Conservation (phyloP, 2,888 invertebrate genomes). For the Apamea anceps region DNA sequence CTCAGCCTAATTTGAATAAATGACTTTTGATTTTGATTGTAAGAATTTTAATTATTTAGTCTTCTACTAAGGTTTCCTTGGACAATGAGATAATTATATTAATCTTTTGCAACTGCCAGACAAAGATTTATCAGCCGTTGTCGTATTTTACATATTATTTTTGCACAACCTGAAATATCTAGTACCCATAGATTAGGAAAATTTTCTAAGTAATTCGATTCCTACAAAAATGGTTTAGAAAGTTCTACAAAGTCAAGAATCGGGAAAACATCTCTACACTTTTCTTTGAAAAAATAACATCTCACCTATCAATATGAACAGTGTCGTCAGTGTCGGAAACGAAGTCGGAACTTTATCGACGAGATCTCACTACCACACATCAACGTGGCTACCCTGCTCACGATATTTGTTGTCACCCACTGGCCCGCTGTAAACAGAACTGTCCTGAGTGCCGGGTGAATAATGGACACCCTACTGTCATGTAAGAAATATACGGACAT, state of each 20-base stretch:
- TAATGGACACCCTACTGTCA: slow-evolving; percentile 65
- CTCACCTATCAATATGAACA: slow-evolving; percentile 14
- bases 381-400: slow-evolving; percentile 67
- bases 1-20: not conserved
- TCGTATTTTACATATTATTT: not conserved
- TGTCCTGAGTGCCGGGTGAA: slow-evolving; percentile 61
- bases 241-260: not conserved
- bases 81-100: not conserved
- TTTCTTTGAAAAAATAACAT: slow-evolving; percentile 4
- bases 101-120: not conserved
- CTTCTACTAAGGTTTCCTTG: not conserved
- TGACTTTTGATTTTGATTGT: not conserved
- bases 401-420: slow-evolving; percentile 64
- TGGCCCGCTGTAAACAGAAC: slow-evolving; percentile 52
- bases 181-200: not conserved
- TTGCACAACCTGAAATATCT: not conserved
- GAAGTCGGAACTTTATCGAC: slow-evolving; percentile 45
- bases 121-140: not conserved
- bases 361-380: slow-evolving; percentile 43
- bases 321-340: slow-evolving; percentile 21
- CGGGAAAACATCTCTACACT: too few species aligned
- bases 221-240: not conserved
- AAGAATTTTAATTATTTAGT: not conserved
- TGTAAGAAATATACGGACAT: slow-evolving; percentile 2
- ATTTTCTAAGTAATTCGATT: not conserved